Conservation (phyloP, 2,888 invertebrate genomes). For the Endotricha flammealis region DNA sequence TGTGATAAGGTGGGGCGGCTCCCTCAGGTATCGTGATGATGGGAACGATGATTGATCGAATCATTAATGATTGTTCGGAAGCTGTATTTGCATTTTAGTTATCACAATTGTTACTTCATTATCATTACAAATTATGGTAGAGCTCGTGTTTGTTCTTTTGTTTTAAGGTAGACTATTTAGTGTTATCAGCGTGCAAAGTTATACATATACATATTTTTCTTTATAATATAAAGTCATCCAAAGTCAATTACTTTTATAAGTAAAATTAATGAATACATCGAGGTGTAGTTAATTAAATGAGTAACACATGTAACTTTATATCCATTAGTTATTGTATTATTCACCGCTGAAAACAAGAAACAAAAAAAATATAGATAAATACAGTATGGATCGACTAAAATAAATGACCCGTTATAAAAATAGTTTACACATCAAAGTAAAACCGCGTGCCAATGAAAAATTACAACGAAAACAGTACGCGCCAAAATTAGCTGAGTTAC, state of each 20-base stretch:
- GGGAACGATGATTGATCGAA: conserved; percentile 41
- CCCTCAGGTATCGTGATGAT: conserved; percentile 49
- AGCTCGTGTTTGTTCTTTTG: too few species aligned
- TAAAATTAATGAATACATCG: too few species aligned
- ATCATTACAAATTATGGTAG: neutral
- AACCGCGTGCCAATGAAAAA: conserved; percentile 44
- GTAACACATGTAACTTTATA: too few species aligned
- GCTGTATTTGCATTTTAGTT: conserved; percentile 22
- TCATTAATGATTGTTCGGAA: conserved; percentile 23
- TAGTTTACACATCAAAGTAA: conserved; percentile 28
- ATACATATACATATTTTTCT: too few species aligned
- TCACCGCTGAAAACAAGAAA: neutral
- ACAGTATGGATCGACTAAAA: conserved; percentile 8
- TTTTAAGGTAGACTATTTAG: too few species aligned
- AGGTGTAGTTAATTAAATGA: too few species aligned
- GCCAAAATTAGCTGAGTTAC: conserved; percentile 63
- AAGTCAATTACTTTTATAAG: too few species aligned
- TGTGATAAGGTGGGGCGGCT: conserved; percentile 57
- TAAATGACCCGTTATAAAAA: conserved; percentile 17
- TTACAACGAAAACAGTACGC: conserved; percentile 59
- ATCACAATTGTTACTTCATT: conserved; percentile 8
- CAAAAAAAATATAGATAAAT: conserved; percentile 9
- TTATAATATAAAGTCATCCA: too few species aligned
- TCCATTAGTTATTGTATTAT: conserved; percentile 2
- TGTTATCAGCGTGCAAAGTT: too few species aligned